Evolutionary conservation across 2,888 invertebrate genomes (phyloP).

Genomic region (Eupithecia tripunctaria): DNA sequence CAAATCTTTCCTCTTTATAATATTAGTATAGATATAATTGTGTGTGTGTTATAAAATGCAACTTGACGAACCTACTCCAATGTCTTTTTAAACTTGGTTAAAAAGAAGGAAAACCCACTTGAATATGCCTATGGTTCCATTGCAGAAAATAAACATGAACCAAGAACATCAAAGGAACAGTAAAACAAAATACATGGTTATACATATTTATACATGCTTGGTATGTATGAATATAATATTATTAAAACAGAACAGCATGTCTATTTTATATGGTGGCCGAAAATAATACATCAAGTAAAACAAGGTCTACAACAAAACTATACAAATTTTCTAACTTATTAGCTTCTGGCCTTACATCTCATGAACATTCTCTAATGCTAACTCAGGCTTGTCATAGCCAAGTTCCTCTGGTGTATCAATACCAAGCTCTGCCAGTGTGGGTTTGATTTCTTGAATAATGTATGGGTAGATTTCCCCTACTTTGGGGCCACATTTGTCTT

Average conservation of each 20-base stretch:
- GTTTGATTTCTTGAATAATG: slow-evolving; percentile 94
- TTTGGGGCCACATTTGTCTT: slow-evolving; percentile 92
- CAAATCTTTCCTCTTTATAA: too few relatives aligned
- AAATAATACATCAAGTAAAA: slow-evolving; percentile 62
- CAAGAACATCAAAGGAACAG: background rate
- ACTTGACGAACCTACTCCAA: too few relatives aligned
- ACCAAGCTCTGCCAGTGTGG: slow-evolving; percentile 96
- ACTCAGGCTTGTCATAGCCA: slow-evolving; percentile 98
- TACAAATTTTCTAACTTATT: slow-evolving; percentile 76
- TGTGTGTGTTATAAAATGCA: too few relatives aligned
- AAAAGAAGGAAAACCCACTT: too few relatives aligned
- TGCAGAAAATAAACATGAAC: too few relatives aligned
- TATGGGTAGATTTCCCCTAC: slow-evolving; percentile 93
- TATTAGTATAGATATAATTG: too few relatives aligned
- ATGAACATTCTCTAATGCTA: slow-evolving; percentile 91
- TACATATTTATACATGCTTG: slow-evolving; percentile 7
- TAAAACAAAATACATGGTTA: background rate
- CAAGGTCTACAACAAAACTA: slow-evolving; percentile 74
- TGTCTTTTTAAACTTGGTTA: too few relatives aligned
- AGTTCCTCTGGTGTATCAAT: slow-evolving; percentile 97
- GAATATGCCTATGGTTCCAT: too few relatives aligned
- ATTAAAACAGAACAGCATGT: slow-evolving; percentile 63
- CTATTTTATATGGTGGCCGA: slow-evolving; percentile 60
- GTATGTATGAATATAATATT: slow-evolving; percentile 49
- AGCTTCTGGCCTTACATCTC: slow-evolving; percentile 81